phyloP scores from a whole-genome alignment of 2,113 vertebrate genomes.

The Oreochromis niloticus region DNA sequence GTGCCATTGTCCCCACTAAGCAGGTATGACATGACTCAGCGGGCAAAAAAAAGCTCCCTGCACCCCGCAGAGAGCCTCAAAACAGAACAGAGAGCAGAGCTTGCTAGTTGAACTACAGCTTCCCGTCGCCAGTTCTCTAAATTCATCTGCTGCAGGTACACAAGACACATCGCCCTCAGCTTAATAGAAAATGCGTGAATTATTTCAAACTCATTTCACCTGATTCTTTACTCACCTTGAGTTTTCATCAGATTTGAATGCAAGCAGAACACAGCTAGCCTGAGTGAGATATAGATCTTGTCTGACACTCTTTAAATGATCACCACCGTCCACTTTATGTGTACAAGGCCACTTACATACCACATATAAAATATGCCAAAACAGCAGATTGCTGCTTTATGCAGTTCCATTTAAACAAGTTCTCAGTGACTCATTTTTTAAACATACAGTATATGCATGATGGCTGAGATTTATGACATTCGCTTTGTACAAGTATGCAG shows the following conservation, averaged over 20 bases:
- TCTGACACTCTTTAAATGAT: not conserved
- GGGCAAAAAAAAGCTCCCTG: not conserved
- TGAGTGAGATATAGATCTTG: not conserved
- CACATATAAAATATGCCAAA: not conserved
- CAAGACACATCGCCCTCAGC: not conserved
- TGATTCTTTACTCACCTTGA: not conserved
- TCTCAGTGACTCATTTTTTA: not conserved
- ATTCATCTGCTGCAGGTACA: not conserved
- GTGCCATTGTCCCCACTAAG: not conserved
- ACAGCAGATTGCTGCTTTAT: not conserved
- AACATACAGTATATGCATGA: not conserved
- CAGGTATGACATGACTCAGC: not conserved
- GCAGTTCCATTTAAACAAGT: not conserved
- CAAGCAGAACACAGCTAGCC: not conserved
- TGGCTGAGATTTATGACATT: slow-evolving; percentile 2
- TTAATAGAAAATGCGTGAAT: not conserved
- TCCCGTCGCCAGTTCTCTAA: not conserved
- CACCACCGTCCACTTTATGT: not conserved
- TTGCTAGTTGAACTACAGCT: not conserved
- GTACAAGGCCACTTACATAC: not conserved
- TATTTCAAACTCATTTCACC: not conserved
- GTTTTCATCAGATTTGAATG: not conserved
- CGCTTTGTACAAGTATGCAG: not conserved
- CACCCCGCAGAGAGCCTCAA: not conserved
- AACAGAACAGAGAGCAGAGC: not conserved